Evolutionary conservation across 2,113 vertebrate species (phyloP).

Genomic region (Plotosus lineatus): DNA sequence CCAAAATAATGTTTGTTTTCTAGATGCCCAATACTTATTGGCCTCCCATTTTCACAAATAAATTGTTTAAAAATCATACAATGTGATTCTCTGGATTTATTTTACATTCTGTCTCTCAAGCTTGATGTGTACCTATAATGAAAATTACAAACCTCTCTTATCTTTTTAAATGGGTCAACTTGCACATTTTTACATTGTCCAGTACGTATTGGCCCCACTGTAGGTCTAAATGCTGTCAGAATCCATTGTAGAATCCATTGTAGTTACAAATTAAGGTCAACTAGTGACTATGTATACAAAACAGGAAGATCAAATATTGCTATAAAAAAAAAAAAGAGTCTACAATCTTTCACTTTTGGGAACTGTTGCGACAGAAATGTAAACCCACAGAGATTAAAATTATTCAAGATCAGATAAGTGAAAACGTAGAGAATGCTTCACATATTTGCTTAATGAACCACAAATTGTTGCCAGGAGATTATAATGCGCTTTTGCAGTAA

Average conservation of each 20-base stretch:
- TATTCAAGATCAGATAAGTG: not conserved
- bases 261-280: not conserved
- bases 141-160: too few species aligned
- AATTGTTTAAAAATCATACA: too few species aligned
- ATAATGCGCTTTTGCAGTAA: not conserved
- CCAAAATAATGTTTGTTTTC: too few species aligned
- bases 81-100: too few species aligned
- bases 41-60: too few species aligned
- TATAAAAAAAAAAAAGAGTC: not conserved
- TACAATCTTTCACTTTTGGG: slow-evolving; percentile 4
- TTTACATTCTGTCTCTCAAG: too few species aligned
- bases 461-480: not conserved
- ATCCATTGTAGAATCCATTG: not conserved
- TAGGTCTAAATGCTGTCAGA: not conserved
- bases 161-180: too few species aligned
- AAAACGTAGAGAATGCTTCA: not conserved
- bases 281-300: not conserved
- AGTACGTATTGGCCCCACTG: too few species aligned
- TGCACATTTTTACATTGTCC: too few species aligned
- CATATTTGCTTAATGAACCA: not conserved
- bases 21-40: too few species aligned
- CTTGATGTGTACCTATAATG: too few species aligned
- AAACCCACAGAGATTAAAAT: not conserved
- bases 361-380: not conserved
- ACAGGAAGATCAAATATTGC: not conserved